These are phyloP conservation scores for Tanaodytes sp. DNA, from an alignment of 2,888 invertebrate genomes.

Conservation along the genomic window DNA sequence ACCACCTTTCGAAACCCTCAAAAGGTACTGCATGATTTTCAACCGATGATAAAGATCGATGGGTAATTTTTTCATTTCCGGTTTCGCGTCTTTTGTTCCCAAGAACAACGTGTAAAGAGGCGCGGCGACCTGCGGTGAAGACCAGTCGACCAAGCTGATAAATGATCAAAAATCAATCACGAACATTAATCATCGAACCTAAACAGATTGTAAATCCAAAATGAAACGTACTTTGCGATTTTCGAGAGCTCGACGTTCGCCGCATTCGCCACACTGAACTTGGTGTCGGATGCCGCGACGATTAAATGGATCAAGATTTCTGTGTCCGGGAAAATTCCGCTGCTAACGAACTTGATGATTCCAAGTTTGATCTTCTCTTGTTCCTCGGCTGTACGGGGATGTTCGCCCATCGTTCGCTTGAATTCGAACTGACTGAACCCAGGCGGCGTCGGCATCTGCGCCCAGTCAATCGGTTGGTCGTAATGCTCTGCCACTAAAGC, in stretches of 20 bases:
- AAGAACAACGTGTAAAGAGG: slow-evolving; percentile 87
- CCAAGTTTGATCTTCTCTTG: slow-evolving; percentile 86
- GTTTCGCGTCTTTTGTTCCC: slow-evolving; percentile 77
- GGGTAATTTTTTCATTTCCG: slow-evolving; percentile 83
- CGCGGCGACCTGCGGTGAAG: slow-evolving; percentile 79
- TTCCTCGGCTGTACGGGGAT: slow-evolving; percentile 83
- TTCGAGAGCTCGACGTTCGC: slow-evolving; percentile 90
- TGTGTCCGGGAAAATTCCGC: slow-evolving; percentile 83
- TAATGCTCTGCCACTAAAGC: slow-evolving; percentile 74
- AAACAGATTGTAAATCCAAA: too few species aligned
- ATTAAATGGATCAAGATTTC: slow-evolving; percentile 85
- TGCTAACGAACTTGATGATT: slow-evolving; percentile 86
- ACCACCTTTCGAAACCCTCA: slow-evolving; percentile 81
- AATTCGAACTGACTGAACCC: slow-evolving; percentile 85
- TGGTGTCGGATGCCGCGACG: slow-evolving; percentile 89
- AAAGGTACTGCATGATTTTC: slow-evolving; percentile 87
- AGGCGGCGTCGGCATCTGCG: slow-evolving; percentile 78
- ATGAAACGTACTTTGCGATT: slow-evolving; percentile 75
- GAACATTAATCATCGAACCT: too few species aligned
- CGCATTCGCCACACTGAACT: slow-evolving; percentile 90
- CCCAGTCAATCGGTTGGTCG: slow-evolving; percentile 68
- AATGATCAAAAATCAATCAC: too few species aligned
- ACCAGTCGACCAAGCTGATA: slow-evolving; percentile 84
- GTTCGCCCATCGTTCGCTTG: slow-evolving; percentile 83
- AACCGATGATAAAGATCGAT: slow-evolving; percentile 88